These are phyloP conservation scores for Agriopis marginaria DNA, from an alignment of 2,888 invertebrate genomes.

Conservation along the genomic window DNA sequence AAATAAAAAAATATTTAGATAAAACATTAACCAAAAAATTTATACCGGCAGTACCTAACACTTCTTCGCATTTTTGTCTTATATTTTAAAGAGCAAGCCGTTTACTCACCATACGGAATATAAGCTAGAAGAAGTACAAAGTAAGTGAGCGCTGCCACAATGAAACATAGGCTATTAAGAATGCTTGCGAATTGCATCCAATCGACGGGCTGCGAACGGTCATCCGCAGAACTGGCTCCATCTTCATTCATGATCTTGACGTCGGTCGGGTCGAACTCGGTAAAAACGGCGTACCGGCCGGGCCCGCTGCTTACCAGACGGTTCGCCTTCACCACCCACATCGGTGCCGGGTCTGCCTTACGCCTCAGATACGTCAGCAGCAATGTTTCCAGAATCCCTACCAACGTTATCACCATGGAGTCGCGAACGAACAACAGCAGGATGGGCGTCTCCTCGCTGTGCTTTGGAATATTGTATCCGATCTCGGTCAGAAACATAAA, in stretches of 20 bases:
- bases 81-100: background rate
- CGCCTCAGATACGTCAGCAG: constrained; percentile 68
- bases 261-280: constrained; percentile 75
- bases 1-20: background rate
- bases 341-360: constrained; percentile 63
- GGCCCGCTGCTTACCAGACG: constrained; percentile 68
- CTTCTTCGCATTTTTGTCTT: background rate
- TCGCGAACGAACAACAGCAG: constrained; percentile 79
- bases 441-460: constrained; percentile 86
- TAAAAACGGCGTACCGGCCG: constrained; percentile 75
- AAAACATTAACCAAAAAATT: background rate
- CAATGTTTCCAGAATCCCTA: constrained; percentile 70
- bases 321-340: constrained; percentile 67
- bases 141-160: constrained; percentile 67
- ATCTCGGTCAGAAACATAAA: constrained; percentile 86
- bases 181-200: constrained; percentile 77
- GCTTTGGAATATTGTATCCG: constrained; percentile 86
- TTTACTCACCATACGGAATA: constrained; percentile 63
- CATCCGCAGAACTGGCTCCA: constrained; percentile 35
- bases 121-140: constrained; percentile 68
- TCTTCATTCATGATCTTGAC: constrained; percentile 63
- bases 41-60: background rate
- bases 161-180: constrained; percentile 70
- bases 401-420: constrained; percentile 75
- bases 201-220: constrained; percentile 54